phyloP scores from a whole-genome alignment of 2,888 invertebrate species.

The Eupithecia centaureata region DNA sequence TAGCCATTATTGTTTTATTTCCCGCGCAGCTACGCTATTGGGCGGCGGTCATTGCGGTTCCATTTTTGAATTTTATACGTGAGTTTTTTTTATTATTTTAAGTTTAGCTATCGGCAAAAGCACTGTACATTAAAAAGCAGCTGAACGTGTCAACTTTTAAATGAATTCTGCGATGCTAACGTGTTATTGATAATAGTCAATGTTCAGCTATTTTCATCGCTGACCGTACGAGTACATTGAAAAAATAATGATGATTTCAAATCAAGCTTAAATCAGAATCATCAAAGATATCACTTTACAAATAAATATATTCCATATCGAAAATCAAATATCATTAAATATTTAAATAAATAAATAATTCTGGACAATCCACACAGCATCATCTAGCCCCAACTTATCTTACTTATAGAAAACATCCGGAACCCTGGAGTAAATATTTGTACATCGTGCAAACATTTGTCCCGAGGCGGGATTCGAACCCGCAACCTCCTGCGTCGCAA shows the following conservation, averaged over 20 bases:
- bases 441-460: too few relatives aligned
- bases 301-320: too few relatives aligned
- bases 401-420: too few relatives aligned
- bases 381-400: too few relatives aligned
- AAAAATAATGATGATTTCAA: background rate
- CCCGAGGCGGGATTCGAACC: too few relatives aligned
- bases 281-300: too few relatives aligned
- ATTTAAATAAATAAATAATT: too few relatives aligned
- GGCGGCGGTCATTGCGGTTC: slow-evolving; percentile 39
- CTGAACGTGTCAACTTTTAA: background rate
- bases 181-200: background rate
- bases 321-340: too few relatives aligned
- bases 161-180: background rate
- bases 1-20: slow-evolving; percentile 48
- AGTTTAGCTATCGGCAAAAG: background rate
- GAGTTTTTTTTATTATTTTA: slow-evolving; percentile 7
- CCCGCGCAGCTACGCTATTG: slow-evolving; percentile 49
- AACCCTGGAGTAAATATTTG: too few relatives aligned
- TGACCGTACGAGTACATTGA: background rate
- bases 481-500: too few relatives aligned
- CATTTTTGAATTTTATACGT: slow-evolving; percentile 13
- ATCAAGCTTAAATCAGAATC: background rate
- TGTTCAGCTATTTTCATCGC: too few relatives aligned
- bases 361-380: too few relatives aligned
- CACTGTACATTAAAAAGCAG: background rate